phyloP scores from a whole-genome alignment of 2,888 invertebrate genomes.

The Scaptomyza parva region DNA sequence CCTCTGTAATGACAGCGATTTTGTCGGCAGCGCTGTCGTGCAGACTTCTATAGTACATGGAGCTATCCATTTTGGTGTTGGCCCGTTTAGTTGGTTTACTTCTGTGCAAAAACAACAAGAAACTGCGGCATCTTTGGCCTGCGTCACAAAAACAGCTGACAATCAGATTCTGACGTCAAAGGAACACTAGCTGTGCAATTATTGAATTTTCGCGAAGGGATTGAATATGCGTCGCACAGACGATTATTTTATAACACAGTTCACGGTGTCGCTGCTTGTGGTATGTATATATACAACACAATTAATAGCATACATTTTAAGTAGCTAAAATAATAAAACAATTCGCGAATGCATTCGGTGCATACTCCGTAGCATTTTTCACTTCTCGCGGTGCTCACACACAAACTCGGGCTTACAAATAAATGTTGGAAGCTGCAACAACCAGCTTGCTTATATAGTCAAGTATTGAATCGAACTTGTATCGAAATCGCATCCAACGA shows the following conservation, averaged over 20 bases:
- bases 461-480: background rate
- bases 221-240: conserved; percentile 14
- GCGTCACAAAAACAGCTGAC: conserved; percentile 54
- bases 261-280: conserved; percentile 35
- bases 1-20: conserved; percentile 20
- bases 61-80: conserved; percentile 71
- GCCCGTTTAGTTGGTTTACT: background rate
- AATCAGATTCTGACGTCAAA: conserved; percentile 63
- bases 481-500: conserved; percentile 15
- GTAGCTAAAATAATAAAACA: conserved; percentile 14
- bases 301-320: conserved; percentile 40
- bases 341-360: conserved; percentile 15
- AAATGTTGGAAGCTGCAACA: conserved; percentile 31
- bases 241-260: conserved; percentile 45
- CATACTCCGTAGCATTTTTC: conserved; percentile 19
- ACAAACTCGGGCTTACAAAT: conserved; percentile 16
- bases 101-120: conserved; percentile 10
- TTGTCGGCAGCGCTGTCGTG: conserved; percentile 40
- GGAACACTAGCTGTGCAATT: conserved; percentile 30
- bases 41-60: conserved; percentile 73
- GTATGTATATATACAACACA: conserved; percentile 49
- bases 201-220: conserved; percentile 65
- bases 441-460: conserved; percentile 26
- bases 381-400: conserved; percentile 4
- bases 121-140: conserved; percentile 34